Percentiles rank a stretch among this genome's conserved stretches.
Evolutionary conservation across 2,888 invertebrate genomes (phyloP).

Genomic region (Morpho helenor): DNA sequence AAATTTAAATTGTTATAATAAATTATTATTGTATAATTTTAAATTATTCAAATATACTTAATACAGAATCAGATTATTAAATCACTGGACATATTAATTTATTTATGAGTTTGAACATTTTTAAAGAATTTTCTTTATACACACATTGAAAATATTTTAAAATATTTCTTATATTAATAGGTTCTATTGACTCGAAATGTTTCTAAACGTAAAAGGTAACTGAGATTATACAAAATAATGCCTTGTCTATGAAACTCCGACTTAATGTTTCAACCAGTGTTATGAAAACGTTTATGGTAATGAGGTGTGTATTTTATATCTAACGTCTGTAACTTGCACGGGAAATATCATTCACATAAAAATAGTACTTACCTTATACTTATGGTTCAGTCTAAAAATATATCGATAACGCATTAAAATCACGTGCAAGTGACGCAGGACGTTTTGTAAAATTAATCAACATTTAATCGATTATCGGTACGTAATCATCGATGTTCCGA

Average conservation of each 20-base stretch:
- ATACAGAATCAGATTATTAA: too few species aligned
- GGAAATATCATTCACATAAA: constrained; percentile 14
- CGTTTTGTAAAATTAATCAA: constrained; percentile 9
- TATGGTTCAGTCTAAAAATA: constrained; percentile 10
- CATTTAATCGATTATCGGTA: constrained; percentile 18
- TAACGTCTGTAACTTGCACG: constrained; percentile 26
- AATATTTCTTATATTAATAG: background rate
- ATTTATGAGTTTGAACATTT: background rate
- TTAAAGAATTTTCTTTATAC: background rate
- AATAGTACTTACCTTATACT: constrained; percentile 32
- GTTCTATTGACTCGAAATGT: background rate
- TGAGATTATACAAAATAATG: constrained; percentile 6
- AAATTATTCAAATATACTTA: too few species aligned
- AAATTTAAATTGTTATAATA: too few species aligned
- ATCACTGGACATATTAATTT: too few species aligned
- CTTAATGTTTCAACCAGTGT: constrained; percentile 24
- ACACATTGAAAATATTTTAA: background rate
- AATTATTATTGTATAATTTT: too few species aligned
- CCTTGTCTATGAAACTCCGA: constrained; percentile 15
- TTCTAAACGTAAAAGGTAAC: background rate
- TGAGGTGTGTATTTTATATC: constrained; percentile 17
- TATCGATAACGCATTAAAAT: constrained; percentile 6
- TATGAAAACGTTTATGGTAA: constrained; percentile 3
- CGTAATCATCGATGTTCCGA: constrained; percentile 27
- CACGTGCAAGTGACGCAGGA: constrained; percentile 20